Base-by-base conservation (phyloP, 2,888 invertebrate species). In the Pardosa pseudoannulata region DNA sequence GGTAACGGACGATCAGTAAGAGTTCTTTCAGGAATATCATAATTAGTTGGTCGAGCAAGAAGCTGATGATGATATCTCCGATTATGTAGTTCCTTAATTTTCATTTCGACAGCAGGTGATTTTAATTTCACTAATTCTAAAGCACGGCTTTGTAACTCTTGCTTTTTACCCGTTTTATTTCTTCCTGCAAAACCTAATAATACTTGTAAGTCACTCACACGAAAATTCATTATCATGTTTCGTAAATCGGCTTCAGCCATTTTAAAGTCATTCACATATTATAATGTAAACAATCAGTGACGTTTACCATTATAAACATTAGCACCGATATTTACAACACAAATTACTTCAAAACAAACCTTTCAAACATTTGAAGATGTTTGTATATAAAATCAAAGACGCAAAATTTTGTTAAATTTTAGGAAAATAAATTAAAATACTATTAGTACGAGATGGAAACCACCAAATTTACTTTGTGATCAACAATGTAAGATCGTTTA, bases 131-230 rank as follows among this genome's bases (percentile, higher is more conserved):
- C 92, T 89, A 96, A 93, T 90, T 95, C 94, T 89, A 96, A 91
- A 83, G 96, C 95, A 90, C 96, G 93, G 87, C 93, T 93, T 92
- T 96, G 95, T 81, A 96, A 92, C 92, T 96, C 96, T 90, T 93
- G 94, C 93, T 96, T 96, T 90, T 95, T 93, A 89, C 96, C 96
- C 90, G 94, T 94, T 92, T 95, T 95, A 91, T 95, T 95, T 91
- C 94, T 93, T 89, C 95, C 95, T 90, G 95, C 95, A 92, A 94
- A 95, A 90, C 95, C 95, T 91, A 96, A 93, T 91, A 96, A 93
- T 93, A 94, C 95, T 93, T 96, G 96, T 91, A 96, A 94, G 92
- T 96, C 96, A 91, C 95, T 95, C 90, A 96, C 96, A 90, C 96
- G 94, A 93, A 96, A 96, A 91, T 93, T 94, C 92, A 94, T 91